Evolutionary conservation across 1,140 invertebrate genomes (phyloP).

Genomic region (Sarcophaga peregrina): DNA sequence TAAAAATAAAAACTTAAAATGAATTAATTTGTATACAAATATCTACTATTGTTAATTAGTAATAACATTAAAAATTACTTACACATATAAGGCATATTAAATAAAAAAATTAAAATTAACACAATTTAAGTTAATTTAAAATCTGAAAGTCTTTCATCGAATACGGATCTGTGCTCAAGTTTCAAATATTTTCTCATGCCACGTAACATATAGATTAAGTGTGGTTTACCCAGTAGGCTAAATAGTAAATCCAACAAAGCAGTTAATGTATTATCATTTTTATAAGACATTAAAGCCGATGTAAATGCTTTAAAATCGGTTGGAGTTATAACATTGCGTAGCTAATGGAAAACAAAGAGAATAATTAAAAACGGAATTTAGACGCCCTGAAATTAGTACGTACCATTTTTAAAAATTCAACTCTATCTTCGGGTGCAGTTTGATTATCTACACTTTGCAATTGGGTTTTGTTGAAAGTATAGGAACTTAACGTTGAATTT

Average conservation of each 20-base stretch:
- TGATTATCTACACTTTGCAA: conserved; percentile 42
- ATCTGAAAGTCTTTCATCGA: conserved; percentile 60
- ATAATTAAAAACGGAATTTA: conserved; percentile 49
- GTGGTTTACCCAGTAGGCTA: conserved; percentile 68
- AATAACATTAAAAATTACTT: too few species aligned
- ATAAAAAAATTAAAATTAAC: too few species aligned
- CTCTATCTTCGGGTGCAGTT: conserved; percentile 54
- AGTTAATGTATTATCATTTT: conserved; percentile 69
- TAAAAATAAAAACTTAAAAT: too few species aligned
- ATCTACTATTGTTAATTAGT: too few species aligned
- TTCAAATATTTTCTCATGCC: conserved; percentile 73
- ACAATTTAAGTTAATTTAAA: not conserved
- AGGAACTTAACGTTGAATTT: not conserved
- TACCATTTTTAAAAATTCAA: conserved; percentile 60
- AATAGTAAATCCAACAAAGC: conserved; percentile 68
- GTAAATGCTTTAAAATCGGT: conserved; percentile 72
- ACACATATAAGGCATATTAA: too few species aligned
- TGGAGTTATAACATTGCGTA: conserved; percentile 63
- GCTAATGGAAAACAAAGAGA: conserved; percentile 65
- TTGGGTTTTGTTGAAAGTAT: not conserved
- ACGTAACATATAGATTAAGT: conserved; percentile 71
- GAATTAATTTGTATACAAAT: too few species aligned
- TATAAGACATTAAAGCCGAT: conserved; percentile 71
- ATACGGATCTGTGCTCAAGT: conserved; percentile 69
- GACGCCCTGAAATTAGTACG: conserved; percentile 1